Base-by-base conservation (phyloP, 2,888 invertebrate genomes). In the Macaria notata region DNA sequence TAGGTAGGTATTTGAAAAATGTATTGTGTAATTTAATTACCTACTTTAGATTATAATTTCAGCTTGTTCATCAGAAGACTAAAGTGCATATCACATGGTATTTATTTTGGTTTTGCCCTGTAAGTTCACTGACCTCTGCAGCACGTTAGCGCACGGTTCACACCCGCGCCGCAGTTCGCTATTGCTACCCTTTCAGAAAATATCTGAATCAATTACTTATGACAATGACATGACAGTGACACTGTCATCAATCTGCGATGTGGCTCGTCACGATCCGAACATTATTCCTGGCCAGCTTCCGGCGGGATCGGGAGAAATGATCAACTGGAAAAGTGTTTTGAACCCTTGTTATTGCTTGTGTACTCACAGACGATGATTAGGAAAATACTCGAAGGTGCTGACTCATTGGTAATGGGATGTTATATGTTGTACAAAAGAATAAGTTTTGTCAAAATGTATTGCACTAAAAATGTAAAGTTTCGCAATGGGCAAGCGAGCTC, bases 271-370 rank as follows among this genome's bases (percentile, higher is more conserved):
- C 74, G 63, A 63, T 46, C 52, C 49, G 69, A 59, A 82, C 82
- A 85, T 86, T 84, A 86, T 79, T 83, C 74, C 71, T 73, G 64
- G 64, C 62, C 57, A 62, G 68, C 71, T 81, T 81, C 78, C 78
- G 77, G 75, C 80, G 71, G 66, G 57, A 33, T 6, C 66, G 61
- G 59, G 1, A n/a, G 49, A 42, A 46, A 56, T 62, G 60, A 66
- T 66, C 54, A 59, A 59, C 62, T 63, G 61, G 62, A 62, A 61
- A 65, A 62, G 57, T 51, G 60, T 55, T 59, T 56, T 59, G 56
- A 53, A 52, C 56, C 62, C 61, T 57, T 59, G 52, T 56, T 60
- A 59, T 54, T 54, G 45, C 38, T 31, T 39, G 30, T 50, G 30
- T 46, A 43, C 9, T 41, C 9, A 41, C 41, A n/a, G n/a, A 41